Percentiles rank a stretch among this genome's conserved stretches.
phyloP scores from a whole-genome alignment of 2,888 invertebrate species.

The Euplexia lucipara region DNA sequence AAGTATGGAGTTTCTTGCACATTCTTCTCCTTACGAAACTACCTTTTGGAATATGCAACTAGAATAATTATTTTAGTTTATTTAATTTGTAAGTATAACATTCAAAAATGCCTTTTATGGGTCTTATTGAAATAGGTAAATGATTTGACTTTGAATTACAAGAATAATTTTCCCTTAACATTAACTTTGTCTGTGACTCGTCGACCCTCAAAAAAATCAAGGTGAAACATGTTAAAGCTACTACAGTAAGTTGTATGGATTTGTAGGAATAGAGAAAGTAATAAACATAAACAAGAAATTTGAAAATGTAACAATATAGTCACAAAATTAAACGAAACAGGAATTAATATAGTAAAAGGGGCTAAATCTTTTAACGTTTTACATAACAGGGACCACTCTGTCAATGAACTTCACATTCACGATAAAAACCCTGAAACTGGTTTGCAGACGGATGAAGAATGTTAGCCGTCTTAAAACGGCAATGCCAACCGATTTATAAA shows the following conservation, averaged over 20 bases:
- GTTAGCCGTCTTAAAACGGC: slow-evolving; percentile 46
- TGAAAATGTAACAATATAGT: neutral
- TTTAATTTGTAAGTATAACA: too few species aligned
- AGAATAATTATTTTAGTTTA: too few species aligned
- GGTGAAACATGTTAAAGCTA: neutral
- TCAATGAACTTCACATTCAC: slow-evolving; percentile 64
- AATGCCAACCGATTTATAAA: slow-evolving; percentile 20
- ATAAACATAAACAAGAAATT: neutral
- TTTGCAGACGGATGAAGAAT: slow-evolving; percentile 64
- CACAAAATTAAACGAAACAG: neutral
- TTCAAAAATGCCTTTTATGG: too few species aligned
- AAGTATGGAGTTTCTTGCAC: too few species aligned
- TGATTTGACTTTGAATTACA: too few species aligned
- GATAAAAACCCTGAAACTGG: slow-evolving; percentile 62
- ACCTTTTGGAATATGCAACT: too few species aligned
- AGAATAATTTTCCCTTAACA: neutral
- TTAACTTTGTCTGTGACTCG: too few species aligned
- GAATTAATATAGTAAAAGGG: slow-evolving; percentile 1
- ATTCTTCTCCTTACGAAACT: too few species aligned
- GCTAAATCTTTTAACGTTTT: slow-evolving; percentile 4
- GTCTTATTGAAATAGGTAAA: too few species aligned
- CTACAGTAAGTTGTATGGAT: too few species aligned
- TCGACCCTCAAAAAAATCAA: too few species aligned
- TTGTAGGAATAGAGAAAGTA: too few species aligned
- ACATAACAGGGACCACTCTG: slow-evolving; percentile 39